phyloP scores from a whole-genome alignment of 2,797 vertebrate species.

The Somateria mollissima region DNA sequence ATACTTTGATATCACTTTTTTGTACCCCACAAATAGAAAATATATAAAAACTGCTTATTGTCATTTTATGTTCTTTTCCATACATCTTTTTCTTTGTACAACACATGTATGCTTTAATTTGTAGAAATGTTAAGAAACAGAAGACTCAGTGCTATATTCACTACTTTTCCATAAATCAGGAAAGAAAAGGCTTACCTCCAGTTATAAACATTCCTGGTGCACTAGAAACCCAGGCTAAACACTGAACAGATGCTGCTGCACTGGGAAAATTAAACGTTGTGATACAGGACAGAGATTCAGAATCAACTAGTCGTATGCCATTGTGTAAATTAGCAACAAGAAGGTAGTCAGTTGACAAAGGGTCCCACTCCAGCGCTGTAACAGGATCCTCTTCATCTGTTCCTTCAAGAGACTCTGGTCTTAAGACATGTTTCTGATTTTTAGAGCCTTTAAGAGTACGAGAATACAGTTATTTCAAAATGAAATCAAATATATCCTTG shows the following conservation, averaged over 20 bases:
- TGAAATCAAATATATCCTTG: neutral
- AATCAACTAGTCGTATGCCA: conserved; percentile 92
- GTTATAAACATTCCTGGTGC: conserved; percentile 98
- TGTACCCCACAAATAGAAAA: neutral
- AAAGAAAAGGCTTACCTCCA: conserved; percentile 84
- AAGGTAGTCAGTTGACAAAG: conserved; percentile 92
- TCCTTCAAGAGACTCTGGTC: conserved; percentile 93
- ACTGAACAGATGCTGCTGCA: conserved; percentile 91
- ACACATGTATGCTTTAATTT: neutral
- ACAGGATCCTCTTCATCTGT: conserved; percentile 96
- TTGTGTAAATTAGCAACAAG: conserved; percentile 94
- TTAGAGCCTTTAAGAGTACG: conserved; percentile 84
- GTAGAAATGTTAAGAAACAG: neutral
- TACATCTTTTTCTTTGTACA: neutral
- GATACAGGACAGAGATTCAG: conserved; percentile 89
- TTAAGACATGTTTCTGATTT: conserved; percentile 93
- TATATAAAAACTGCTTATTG: neutral
- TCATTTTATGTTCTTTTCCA: neutral
- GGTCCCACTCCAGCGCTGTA: conserved; percentile 96
- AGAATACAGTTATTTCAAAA: conserved; percentile 1
- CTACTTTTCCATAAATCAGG: neutral
- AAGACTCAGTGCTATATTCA: neutral
- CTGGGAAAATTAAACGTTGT: conserved; percentile 91
- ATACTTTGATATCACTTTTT: neutral
- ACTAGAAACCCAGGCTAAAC: conserved; percentile 94